Base-by-base conservation (phyloP, 2,113 vertebrate genomes). In the Micronycteris hirsuta region DNA sequence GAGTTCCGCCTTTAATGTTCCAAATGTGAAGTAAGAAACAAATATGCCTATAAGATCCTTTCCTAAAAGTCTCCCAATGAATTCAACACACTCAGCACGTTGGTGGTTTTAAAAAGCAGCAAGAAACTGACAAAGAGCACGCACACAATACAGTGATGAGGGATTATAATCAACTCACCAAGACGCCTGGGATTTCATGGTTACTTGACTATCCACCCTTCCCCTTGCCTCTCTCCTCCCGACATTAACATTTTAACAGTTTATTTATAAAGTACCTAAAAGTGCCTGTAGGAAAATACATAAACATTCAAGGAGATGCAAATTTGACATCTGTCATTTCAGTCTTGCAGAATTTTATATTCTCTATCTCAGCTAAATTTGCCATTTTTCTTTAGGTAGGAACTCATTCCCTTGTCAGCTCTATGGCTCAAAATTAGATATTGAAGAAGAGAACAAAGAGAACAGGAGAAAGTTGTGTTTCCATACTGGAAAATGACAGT, bases 241-340 rank as follows among this genome's bases (percentile, higher is more conserved):
- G 68, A 33, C 14, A 86, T 65, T 78, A 97, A 82, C 87, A 97
- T 96, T 80, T 56, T 95, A 95, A 97, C 67, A 91, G 77, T 96
- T 96, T 97, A 97, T 97, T 98, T 98, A 98, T 84, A 82, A 41
- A 65, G 65, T 90, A 86, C 92, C 68, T 86, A 93, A 85, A 95
- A 92, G 81, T 85, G 45, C 87, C 92, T 77, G 8, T 15, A 95
- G 94, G n/a, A 96, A 98, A 98, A 98, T 97, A 97, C 68, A 96
- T 97, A 97, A 97, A 97, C 96, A 95, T 95, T 97, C 97, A 97
- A 97, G 43, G 52, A 98, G 96, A 97, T 94, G 93, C 43, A 96
- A 97, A 97, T 97, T 89, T 96, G 86, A 91, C 93, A 97, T 95
- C 96, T 98, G 89, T 89, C 97, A 97, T 81, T 97, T 98, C 77